Evolutionary conservation across 2,113 vertebrate genomes (phyloP).

Genomic region (Bombycilla garrulus): DNA sequence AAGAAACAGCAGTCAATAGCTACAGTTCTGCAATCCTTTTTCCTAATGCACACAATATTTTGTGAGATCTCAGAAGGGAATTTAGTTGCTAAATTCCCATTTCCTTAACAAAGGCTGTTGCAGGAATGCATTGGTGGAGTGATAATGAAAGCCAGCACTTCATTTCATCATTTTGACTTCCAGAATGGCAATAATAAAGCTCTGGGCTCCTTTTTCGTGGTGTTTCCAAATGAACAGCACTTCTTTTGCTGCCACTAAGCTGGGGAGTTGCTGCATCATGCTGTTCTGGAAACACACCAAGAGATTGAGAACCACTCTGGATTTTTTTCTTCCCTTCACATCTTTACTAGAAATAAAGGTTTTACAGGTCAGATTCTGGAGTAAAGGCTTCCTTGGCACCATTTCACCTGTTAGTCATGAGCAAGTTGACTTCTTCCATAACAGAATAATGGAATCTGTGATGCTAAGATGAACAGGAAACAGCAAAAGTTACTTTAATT

Average conservation of each 20-base stretch:
- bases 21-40: background rate
- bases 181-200: background rate
- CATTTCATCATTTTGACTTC: background rate
- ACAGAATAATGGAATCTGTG: background rate
- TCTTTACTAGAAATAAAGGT: background rate
- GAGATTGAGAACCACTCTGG: background rate
- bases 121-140: background rate
- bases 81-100: background rate
- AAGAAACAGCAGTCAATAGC: background rate
- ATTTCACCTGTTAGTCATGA: background rate
- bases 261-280: background rate
- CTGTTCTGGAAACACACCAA: slow-evolving; percentile 7
- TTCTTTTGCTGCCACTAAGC: background rate
- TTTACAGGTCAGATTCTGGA: background rate
- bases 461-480: background rate
- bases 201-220: background rate
- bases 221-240: background rate
- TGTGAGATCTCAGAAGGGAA: background rate
- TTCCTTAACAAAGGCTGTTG: background rate
- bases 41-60: background rate
- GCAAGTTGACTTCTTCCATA: background rate
- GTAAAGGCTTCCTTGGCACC: background rate
- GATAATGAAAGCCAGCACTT: background rate
- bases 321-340: background rate
- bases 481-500: background rate